Conservation (phyloP, 2,888 invertebrate species). For the Apotomis turbidana region DNA sequence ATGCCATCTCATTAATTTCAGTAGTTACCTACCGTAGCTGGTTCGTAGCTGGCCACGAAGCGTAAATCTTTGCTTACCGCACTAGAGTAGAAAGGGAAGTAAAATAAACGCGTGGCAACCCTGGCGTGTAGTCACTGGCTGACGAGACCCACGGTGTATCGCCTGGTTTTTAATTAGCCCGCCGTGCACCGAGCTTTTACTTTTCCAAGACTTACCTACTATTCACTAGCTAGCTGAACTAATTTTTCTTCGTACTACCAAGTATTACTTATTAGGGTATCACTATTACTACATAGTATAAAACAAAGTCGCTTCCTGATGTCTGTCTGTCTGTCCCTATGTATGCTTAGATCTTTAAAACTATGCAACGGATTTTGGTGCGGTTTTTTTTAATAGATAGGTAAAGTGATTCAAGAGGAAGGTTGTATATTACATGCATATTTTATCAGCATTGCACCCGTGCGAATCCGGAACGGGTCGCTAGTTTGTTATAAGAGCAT, state of each 20-base stretch:
- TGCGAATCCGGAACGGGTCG: too few species aligned
- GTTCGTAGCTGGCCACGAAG: not conserved
- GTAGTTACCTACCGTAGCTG: not conserved
- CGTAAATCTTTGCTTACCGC: not conserved
- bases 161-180: constrained; percentile 68
- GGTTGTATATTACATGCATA: too few species aligned
- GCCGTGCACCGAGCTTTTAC: constrained; percentile 47
- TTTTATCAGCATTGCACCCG: too few species aligned
- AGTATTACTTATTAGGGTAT: too few species aligned
- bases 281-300: too few species aligned
- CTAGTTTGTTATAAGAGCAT: too few species aligned
- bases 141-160: constrained; percentile 38
- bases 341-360: too few species aligned
- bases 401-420: too few species aligned
- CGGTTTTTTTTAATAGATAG: too few species aligned
- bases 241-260: not conserved
- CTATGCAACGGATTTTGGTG: too few species aligned
- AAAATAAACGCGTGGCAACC: constrained; percentile 11
- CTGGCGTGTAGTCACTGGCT: constrained; percentile 15
- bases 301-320: too few species aligned
- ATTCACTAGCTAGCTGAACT: not conserved
- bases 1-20: not conserved
- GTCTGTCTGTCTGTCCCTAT: too few species aligned
- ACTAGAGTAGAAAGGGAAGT: not conserved
- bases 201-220: constrained; percentile 45